Conservation (phyloP, 2,888 invertebrate genomes). For the Drosophila glabriapex region DNA sequence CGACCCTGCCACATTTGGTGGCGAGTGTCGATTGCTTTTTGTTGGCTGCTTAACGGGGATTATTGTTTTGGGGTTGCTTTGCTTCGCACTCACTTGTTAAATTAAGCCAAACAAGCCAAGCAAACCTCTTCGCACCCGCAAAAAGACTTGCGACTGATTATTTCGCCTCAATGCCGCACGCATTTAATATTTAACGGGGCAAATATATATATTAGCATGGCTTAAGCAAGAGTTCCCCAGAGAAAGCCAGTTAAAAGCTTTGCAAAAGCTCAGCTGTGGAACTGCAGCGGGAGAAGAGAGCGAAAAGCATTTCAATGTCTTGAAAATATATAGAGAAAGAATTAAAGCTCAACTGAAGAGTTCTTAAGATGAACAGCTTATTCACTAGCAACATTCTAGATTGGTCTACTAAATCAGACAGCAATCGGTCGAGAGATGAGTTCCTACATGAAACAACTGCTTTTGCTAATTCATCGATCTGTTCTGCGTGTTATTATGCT, state of each 20-base stretch:
- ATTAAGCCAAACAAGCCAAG: conserved; percentile 51
- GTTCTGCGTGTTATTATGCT: too few relatives aligned
- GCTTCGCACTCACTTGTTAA: conserved; percentile 43
- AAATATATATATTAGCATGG: conserved; percentile 6
- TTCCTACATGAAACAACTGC: too few relatives aligned
- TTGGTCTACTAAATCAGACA: not conserved
- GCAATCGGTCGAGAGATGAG: not conserved
- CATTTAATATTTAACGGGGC: conserved; percentile 17
- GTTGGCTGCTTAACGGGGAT: conserved; percentile 26
- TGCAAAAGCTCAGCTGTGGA: not conserved
- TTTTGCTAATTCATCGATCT: too few relatives aligned
- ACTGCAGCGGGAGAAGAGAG: not conserved
- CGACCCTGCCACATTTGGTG: conserved; percentile 6
- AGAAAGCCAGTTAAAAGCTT: not conserved
- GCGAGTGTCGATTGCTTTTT: conserved; percentile 55
- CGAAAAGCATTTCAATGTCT: not conserved
- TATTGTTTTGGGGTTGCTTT: conserved; percentile 2
- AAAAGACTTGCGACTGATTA: conserved; percentile 6
- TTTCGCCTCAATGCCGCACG: conserved; percentile 5
- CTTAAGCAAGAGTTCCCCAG: not conserved
- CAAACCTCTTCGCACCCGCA: not conserved
- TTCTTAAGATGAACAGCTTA: not conserved
- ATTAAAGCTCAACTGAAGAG: not conserved
- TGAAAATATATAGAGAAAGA: not conserved
- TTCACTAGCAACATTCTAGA: not conserved